phyloP scores from a whole-genome alignment of 2,113 vertebrate species.

The Hemicordylus capensis region DNA sequence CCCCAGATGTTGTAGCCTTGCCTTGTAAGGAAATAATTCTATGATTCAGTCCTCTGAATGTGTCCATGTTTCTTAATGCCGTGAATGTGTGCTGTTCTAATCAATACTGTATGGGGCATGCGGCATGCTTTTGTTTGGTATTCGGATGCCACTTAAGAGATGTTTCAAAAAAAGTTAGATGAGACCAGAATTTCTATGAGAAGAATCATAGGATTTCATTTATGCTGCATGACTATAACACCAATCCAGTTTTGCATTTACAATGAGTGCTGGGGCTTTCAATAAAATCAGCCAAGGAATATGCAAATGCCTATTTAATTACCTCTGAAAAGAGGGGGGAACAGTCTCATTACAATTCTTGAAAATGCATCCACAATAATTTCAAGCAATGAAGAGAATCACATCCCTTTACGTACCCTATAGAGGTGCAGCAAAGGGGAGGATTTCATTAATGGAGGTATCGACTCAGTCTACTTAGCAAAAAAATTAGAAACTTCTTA shows the following conservation, averaged over 20 bases:
- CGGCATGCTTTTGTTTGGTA: neutral
- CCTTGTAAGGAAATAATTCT: too few relatives aligned
- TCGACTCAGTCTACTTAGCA: neutral
- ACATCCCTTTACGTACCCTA: neutral
- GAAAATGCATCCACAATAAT: neutral
- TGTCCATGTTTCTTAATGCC: neutral
- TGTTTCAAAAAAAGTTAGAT: neutral
- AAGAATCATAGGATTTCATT: slow-evolving; percentile 50
- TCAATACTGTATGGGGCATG: neutral
- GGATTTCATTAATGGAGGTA: neutral
- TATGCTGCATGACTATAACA: slow-evolving; percentile 39
- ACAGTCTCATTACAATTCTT: neutral
- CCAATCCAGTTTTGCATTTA: slow-evolving; percentile 50
- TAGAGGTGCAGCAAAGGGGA: neutral
- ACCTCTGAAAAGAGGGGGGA: neutral
- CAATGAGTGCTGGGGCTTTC: slow-evolving; percentile 45
- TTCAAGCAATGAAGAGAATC: neutral
- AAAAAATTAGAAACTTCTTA: neutral
- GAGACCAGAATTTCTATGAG: slow-evolving; percentile 52
- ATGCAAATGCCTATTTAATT: slow-evolving; percentile 29
- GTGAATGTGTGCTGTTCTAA: neutral
- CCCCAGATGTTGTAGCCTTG: too few relatives aligned
- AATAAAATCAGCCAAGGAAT: slow-evolving; percentile 45
- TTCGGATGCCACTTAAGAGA: neutral
- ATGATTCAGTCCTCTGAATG: too few relatives aligned